Evolutionary conservation across 2,888 invertebrate genomes (phyloP), one percentile per base, ranked within the genome.

Genomic region (Tortrix viridana): DNA sequence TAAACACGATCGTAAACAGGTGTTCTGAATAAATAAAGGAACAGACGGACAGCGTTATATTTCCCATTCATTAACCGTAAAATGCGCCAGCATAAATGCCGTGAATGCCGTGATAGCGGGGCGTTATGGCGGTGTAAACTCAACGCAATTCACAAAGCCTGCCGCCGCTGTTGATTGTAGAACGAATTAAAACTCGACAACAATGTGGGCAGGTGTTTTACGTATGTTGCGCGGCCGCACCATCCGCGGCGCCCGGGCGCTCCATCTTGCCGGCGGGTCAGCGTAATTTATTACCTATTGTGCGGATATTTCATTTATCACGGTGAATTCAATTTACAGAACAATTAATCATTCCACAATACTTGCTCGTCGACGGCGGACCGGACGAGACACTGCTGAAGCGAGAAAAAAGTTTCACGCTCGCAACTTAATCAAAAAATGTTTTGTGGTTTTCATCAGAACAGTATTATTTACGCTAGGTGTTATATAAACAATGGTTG

Each of bases 251-350:
- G 88, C 86, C 85, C 80, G 81, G 84, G 85, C 88, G 84, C 86
- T 89, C 86, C 89, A 89, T 90, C 88, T 90, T 88, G 85, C 86
- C 84, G 64, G 81, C 86, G 89, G 89, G 89, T 88, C 86, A 88
- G 88, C 78, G 90, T 90, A 89, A 92, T 92, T 92, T 91, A 90
- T 92, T 89, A 92, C 89, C 91, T 91, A 90, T 91, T 92, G 91
- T 91, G 87, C 81, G 88, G 85, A 89, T 89, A 90, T 90, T 90
- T 91, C 90, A 92, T 92, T 92, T 89, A 91, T 92, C 91, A 90
- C 88, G 88, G 87, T 89, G 91, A 90, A 89, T 90, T 92, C 89
- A 91, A 92, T 92, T 90, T 89, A 88, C 86, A 88, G 86, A 87
- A 89, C 90, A 89, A 92, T 92, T 92, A 90, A 89, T 91, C 91